Base-by-base conservation (phyloP, 2,888 invertebrate species). In the Brenthis ino region DNA sequence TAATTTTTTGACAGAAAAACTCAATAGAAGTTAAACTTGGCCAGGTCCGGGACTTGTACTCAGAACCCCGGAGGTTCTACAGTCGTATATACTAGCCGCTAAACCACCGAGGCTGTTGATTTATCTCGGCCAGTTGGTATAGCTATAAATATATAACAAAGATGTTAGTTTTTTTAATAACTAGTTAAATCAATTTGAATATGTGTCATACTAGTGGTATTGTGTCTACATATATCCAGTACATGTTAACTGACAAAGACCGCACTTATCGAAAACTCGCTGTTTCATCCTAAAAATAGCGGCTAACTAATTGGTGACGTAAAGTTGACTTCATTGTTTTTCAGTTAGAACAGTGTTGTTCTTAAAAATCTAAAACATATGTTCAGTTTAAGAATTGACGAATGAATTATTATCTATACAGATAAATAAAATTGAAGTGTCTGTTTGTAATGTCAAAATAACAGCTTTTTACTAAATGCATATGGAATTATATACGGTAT, bases 301-400 rank as follows among this genome's bases (percentile, higher is more conserved):
- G 65, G 63, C 64, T 73, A 71, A 80, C 75, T 85, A 86, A 85
- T 82, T 77, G 80, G 79, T 84, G 83, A 84, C 80, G 80, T 74
- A 80, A 78, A 78, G 77, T 69, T 75, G 76, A 68, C 74, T 76
- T 79, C 76, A 80, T 72, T 72, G 70, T 67, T 72, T 72, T 54
- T 63, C 43, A 43, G 37, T 11, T 57, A 51, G 57, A 55, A 57
- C 56, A 37, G 6, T 68, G 37, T 16, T 61, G 16, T 33, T 33
- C 12, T 20, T 54, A 70, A 61, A 57, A 54, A 67, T 63, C 33
- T 58, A 0, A 43, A 3, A 20, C 12, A 8, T 14, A 33, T n/a
- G 13, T 16, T 56, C 37, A 43, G 37, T 43, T 8, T 8, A 43
- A 43, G 37, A 43, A 43, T 43, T 43, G 1, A 43, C 8, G 11